Percentiles rank a stretch among this genome's conserved stretches.
Evolutionary conservation across 2,888 invertebrate species (phyloP).

Genomic region (Stramonita haemastoma): DNA sequence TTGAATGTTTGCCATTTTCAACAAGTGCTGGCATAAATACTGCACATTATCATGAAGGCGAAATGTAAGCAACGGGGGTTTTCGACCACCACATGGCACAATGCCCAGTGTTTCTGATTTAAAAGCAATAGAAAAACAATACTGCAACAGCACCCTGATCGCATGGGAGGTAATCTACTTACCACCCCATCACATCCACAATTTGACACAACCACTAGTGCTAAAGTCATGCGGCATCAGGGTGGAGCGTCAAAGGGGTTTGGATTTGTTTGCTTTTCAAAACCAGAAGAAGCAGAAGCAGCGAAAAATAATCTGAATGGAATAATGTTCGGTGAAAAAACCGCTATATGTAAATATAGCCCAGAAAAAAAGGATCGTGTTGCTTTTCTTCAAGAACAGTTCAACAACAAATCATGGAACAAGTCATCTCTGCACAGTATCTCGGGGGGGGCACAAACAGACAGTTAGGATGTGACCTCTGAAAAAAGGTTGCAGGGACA

Average conservation of each 20-base stretch:
- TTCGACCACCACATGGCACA: not conserved
- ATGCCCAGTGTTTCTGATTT: no score
- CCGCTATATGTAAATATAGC: not conserved
- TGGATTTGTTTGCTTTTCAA: slow-evolving; percentile 5
- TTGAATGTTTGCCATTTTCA: not conserved
- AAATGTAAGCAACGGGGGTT: no score
- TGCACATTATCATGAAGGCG: no score
- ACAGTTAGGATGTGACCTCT: no score
- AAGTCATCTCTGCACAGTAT: no score
- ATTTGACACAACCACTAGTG: not conserved
- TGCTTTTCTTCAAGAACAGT: not conserved
- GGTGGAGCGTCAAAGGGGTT: not conserved
- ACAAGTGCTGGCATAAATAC: no score
- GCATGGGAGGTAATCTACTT: no score
- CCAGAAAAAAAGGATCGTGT: not conserved
- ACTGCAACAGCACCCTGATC: no score
- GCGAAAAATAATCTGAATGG: not conserved
- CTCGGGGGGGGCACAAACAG: no score
- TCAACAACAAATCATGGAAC: not conserved
- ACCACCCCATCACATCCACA: no score
- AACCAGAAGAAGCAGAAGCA: not conserved
- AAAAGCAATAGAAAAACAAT: no score
- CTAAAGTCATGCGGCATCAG: slow-evolving; percentile 1
- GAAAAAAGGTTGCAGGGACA: no score
- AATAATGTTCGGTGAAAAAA: not conserved